Conservation (phyloP, 2,113 vertebrate genomes). For the Epinephelus cyanopodus region DNA sequence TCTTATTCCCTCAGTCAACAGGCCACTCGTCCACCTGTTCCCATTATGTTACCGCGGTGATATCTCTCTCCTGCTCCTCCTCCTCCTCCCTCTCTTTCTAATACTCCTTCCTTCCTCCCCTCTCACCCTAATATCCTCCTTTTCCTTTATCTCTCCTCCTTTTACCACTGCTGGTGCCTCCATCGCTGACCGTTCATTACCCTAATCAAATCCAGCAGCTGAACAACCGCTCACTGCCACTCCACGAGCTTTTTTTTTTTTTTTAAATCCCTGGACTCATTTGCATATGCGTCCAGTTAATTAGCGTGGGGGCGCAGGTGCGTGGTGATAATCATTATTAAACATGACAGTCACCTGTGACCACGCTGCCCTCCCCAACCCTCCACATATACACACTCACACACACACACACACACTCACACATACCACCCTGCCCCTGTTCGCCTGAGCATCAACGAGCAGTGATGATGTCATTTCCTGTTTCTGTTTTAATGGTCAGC, state of each 20-base stretch:
- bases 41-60: conserved; percentile 69
- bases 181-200: conserved; percentile 91
- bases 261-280: conserved; percentile 93
- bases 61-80: conserved; percentile 39
- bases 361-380: conserved; percentile 87
- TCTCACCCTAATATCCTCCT: conserved; percentile 81
- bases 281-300: conserved; percentile 99
- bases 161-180: conserved; percentile 62
- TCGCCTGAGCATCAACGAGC: conserved; percentile 30
- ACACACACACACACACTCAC: conserved; percentile 67
- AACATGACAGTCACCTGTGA: conserved; percentile 99
- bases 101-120: conserved; percentile 73
- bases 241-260: conserved; percentile 90
- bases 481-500: conserved; percentile 39
- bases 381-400: conserved; percentile 81
- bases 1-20: conserved; percentile 64
- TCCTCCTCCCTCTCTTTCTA: conserved; percentile 29
- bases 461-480: conserved; percentile 66
- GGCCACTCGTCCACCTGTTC: conserved; percentile 76
- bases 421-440: conserved; percentile 75
- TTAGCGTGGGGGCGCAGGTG: conserved; percentile 98
- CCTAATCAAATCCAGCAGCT: conserved; percentile 99
- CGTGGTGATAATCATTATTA: conserved; percentile 99
- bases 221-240: conserved; percentile 93
- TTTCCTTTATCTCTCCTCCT: conserved; percentile 70